Evolutionary conservation across 2,113 vertebrate genomes (phyloP).

Genomic region (Triplophysa tibetana): DNA sequence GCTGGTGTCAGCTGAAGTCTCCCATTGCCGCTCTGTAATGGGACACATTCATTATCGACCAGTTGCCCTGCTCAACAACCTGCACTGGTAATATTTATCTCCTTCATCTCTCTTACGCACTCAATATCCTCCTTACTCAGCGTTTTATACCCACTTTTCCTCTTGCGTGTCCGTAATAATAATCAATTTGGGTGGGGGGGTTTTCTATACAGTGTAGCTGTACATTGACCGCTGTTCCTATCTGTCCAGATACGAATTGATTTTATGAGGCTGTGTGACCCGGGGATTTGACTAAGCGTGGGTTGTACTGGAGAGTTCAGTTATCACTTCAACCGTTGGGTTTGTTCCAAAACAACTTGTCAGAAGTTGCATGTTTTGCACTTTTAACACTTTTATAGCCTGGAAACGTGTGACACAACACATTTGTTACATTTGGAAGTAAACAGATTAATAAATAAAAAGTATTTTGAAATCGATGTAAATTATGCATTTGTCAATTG

Average conservation of each 20-base stretch:
- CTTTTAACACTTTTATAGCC: neutral
- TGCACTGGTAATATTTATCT: conserved; percentile 68
- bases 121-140: conserved; percentile 68
- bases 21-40: conserved; percentile 61
- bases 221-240: conserved; percentile 72
- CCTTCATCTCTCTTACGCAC: conserved; percentile 49
- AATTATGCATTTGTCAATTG: too few relatives aligned
- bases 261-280: conserved; percentile 63
- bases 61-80: conserved; percentile 63
- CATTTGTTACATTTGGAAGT: neutral
- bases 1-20: conserved; percentile 65
- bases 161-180: conserved; percentile 4
- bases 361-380: conserved; percentile 47
- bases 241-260: conserved; percentile 74
- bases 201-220: conserved; percentile 49
- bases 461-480: too few relatives aligned
- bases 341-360: neutral
- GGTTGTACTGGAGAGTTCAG: neutral
- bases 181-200: conserved; percentile 57
- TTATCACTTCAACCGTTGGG: neutral
- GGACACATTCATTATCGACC: conserved; percentile 75
- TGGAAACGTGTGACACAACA: neutral
- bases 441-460: too few relatives aligned
- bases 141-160: conserved; percentile 60
- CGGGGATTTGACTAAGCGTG: conserved; percentile 17